Evolutionary conservation across 2,888 invertebrate genomes (phyloP).

Genomic region (Trissolcus brochymenae): DNA sequence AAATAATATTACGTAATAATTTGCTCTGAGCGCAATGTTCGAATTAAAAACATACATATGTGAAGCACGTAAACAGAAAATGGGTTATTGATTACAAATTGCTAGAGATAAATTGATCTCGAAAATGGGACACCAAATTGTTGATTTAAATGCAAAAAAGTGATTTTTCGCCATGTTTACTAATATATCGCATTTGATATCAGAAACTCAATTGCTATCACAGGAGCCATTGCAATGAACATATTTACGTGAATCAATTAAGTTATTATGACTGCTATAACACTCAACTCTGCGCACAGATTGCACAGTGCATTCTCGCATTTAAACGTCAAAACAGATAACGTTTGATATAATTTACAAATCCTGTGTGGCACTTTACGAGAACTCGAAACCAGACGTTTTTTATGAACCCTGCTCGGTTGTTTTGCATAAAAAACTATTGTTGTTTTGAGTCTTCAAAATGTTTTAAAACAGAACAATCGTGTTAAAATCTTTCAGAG

Average conservation of each 20-base stretch:
- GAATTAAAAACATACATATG: conserved; percentile 8
- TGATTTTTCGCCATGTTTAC: no score
- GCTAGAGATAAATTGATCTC: no score
- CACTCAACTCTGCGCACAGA: conserved; percentile 7
- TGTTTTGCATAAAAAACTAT: no score
- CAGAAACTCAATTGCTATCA: background rate
- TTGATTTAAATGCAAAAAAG: conserved; percentile 1
- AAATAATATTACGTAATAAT: no score
- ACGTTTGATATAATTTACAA: conserved; percentile 27
- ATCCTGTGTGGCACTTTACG: conserved; percentile 13
- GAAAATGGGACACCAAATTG: background rate
- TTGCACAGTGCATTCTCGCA: conserved; percentile 18
- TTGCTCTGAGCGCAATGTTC: no score
- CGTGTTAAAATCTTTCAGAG: no score
- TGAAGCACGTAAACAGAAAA: conserved; percentile 33
- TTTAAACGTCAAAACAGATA: conserved; percentile 36
- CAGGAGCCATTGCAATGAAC: conserved; percentile 14
- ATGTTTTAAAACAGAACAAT: no score
- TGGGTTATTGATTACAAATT: no score
- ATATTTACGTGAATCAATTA: conserved; percentile 35
- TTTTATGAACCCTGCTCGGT: conserved; percentile 1
- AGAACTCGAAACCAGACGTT: conserved; percentile 14
- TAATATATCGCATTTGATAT: no score
- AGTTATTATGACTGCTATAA: conserved; percentile 21
- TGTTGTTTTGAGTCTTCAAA: no score